Conservation (phyloP, 1,140 invertebrate genomes). For the Macrocentrus cingulum region DNA sequence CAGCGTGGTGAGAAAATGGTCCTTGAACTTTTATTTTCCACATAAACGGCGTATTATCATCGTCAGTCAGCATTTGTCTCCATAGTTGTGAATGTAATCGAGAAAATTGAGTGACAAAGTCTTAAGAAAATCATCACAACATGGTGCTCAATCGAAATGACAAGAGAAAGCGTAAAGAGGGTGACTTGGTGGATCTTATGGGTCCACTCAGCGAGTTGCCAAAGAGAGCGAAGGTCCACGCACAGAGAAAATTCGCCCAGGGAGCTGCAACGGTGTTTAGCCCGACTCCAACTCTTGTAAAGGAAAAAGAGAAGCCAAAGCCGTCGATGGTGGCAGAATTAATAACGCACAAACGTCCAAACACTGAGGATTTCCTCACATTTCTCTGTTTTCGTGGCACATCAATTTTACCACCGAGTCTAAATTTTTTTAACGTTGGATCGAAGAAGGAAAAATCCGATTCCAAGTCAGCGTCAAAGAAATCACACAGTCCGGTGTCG, state of each 20-base stretch:
- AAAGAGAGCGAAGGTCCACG: slow-evolving; percentile 76
- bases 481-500: slow-evolving; percentile 12
- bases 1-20: not conserved
- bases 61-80: not conserved
- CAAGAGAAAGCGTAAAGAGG: slow-evolving; percentile 54
- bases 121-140: slow-evolving; percentile 22
- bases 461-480: slow-evolving; percentile 35
- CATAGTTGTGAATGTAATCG: not conserved
- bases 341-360: slow-evolving; percentile 72
- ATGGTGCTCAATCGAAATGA: slow-evolving; percentile 58
- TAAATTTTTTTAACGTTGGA: slow-evolving; percentile 74
- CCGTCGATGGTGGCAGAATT: slow-evolving; percentile 60
- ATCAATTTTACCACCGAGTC: slow-evolving; percentile 69
- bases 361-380: slow-evolving; percentile 88
- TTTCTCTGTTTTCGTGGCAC: slow-evolving; percentile 88
- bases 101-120: not conserved
- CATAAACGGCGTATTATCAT: not conserved
- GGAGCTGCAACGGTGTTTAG: slow-evolving; percentile 61
- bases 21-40: not conserved
- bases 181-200: slow-evolving; percentile 55
- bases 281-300: slow-evolving; percentile 60
- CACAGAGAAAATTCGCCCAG: slow-evolving; percentile 90
- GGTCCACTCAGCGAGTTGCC: slow-evolving; percentile 56
- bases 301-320: slow-evolving; percentile 62
- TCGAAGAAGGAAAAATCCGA: slow-evolving; percentile 48